phyloP scores from a whole-genome alignment of 2,888 invertebrate genomes.

The Gnatocerus cornutus region DNA sequence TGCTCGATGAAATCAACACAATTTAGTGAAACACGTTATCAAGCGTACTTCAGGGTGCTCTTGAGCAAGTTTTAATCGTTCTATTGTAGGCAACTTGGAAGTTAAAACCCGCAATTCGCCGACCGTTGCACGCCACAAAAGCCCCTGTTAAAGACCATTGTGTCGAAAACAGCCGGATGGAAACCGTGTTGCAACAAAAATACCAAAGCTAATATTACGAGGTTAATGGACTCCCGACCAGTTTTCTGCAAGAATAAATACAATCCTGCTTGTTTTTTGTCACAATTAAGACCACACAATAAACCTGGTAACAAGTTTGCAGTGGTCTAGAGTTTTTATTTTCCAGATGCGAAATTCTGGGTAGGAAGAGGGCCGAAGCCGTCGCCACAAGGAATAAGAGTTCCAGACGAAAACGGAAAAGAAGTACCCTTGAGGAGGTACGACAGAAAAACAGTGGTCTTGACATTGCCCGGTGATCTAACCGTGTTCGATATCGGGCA shows the following conservation, averaged over 20 bases:
- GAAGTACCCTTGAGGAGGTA: slow-evolving; percentile 85
- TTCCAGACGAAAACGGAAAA: slow-evolving; percentile 94
- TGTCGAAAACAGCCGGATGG: slow-evolving; percentile 9
- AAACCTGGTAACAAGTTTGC: background rate
- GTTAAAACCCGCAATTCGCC: slow-evolving; percentile 18
- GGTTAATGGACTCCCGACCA: slow-evolving; percentile 14
- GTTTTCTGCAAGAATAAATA: slow-evolving; percentile 9
- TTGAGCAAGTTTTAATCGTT: slow-evolving; percentile 27
- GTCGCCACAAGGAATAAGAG: slow-evolving; percentile 86
- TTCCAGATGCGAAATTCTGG: slow-evolving; percentile 94
- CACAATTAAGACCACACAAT: background rate
- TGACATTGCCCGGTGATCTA: slow-evolving; percentile 90
- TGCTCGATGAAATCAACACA: slow-evolving; percentile 4
- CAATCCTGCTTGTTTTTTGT: slow-evolving; percentile 3
- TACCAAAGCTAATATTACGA: slow-evolving; percentile 11
- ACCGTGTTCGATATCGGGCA: slow-evolving; percentile 95
- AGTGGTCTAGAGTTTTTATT: background rate
- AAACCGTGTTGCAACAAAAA: slow-evolving; percentile 16
- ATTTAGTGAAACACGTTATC: slow-evolving; percentile 7
- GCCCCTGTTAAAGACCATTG: slow-evolving; percentile 11
- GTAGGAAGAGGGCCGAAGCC: slow-evolving; percentile 89
- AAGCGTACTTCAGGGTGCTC: slow-evolving; percentile 12
- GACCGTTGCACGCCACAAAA: slow-evolving; percentile 11
- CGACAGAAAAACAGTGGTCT: slow-evolving; percentile 89
- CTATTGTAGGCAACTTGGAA: slow-evolving; percentile 11